Base-by-base conservation (phyloP, 2,888 invertebrate species). In the Ligdia adustata region DNA sequence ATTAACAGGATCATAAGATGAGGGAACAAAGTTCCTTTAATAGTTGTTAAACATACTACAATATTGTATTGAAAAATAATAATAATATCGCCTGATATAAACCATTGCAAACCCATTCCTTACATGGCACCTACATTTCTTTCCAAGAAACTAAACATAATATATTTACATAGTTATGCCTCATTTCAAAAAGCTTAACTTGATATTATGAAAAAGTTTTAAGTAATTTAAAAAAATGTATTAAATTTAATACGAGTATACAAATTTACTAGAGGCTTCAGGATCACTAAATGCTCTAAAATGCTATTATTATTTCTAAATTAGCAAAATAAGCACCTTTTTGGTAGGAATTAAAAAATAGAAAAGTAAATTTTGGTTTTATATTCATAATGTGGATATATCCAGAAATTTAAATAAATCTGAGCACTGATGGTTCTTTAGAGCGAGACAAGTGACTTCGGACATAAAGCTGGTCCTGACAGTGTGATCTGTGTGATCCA, bases 201-300 rank as follows among this genome's bases (percentile, higher is more conserved):
- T n/a, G n/a, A n/a, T n/a, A n/a, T n/a, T n/a, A n/a, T n/a, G n/a
- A n/a, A n/a, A n/a, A n/a, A n/a, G n/a, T n/a, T n/a, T n/a, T n/a
- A n/a, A n/a, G n/a, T n/a, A n/a, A n/a, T n/a, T n/a, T n/a, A n/a
- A n/a, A n/a, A n/a, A n/a, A n/a, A n/a, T n/a, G n/a, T n/a, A n/a
- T n/a, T n/a, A n/a, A n/a, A n/a, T n/a, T n/a, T n/a, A n/a, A n/a
- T n/a, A n/a, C n/a, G n/a, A n/a, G n/a, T n/a, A n/a, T n/a, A n/a
- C n/a, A n/a, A n/a, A n/a, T n/a, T n/a, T n/a, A n/a, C n/a, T n/a
- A n/a, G 20, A 37, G 28, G 22, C 5, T 32, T 22, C 22, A 11
- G 24, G 35, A 24, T 75, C 70, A 69, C 79, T 85, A 88, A 88
- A 88, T 88, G 87, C 87, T 79, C 79, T 82, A 84, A 85, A 87